Evolutionary conservation across 64 coral and sea anemone species (phyloP).

Genomic region (Hydrozoanthus tunicans): DNA sequence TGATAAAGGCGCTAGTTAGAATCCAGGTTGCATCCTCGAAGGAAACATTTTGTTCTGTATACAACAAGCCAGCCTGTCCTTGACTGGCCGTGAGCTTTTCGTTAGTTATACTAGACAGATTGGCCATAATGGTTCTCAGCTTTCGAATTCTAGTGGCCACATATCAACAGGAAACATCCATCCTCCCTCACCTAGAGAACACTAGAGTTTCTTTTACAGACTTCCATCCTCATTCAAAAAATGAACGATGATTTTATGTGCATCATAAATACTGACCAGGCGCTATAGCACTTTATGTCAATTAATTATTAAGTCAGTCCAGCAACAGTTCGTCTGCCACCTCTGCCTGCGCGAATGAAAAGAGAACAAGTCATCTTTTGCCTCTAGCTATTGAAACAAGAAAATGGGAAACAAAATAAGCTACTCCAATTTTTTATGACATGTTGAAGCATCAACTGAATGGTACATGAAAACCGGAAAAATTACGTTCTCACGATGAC

Average conservation of each 20-base stretch:
- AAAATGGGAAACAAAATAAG: background rate
- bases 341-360: background rate
- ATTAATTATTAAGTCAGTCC: background rate
- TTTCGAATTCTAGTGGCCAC: background rate
- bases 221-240: background rate
- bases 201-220: background rate
- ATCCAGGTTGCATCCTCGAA: constrained; percentile 79
- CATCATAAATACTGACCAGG: background rate
- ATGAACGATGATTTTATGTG: background rate
- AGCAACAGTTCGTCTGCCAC: background rate
- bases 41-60: constrained; percentile 29
- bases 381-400: background rate
- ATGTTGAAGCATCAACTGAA: too few species aligned
- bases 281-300: background rate
- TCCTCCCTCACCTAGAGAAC: background rate
- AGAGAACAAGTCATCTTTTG: background rate
- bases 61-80: constrained; percentile 36
- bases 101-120: background rate
- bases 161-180: background rate
- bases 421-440: too few species aligned
- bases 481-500: too few species aligned
- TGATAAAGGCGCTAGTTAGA: constrained; percentile 74
- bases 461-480: too few species aligned
- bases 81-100: background rate
- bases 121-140: background rate